These are phyloP conservation scores for Isurus oxyrinchus DNA, from an alignment of 2,113 vertebrate genomes.

Conservation along the genomic window DNA sequence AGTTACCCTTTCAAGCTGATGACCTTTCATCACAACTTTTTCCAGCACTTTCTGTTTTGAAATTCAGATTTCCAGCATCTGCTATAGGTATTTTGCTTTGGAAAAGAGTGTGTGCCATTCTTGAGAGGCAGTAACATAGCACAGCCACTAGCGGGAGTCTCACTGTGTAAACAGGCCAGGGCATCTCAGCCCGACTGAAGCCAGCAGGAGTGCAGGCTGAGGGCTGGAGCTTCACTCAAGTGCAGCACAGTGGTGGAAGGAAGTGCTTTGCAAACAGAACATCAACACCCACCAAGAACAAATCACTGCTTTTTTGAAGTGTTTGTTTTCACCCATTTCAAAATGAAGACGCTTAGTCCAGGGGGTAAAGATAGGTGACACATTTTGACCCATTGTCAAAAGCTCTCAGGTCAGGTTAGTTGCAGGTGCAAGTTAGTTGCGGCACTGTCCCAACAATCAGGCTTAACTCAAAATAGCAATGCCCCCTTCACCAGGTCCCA, in stretches of 20 bases:
- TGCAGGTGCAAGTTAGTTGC: not conserved
- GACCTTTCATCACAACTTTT: not conserved
- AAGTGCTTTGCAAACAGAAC: not conserved
- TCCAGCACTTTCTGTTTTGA: not conserved
- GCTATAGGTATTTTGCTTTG: not conserved
- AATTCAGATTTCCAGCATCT: not conserved
- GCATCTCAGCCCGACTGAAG: not conserved
- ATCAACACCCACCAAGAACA: not conserved
- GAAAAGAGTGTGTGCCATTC: not conserved
- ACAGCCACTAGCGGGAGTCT: not conserved
- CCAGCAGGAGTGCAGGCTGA: not conserved
- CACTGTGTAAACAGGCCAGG: not conserved
- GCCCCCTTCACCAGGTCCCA: not conserved
- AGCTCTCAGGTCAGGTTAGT: not conserved
- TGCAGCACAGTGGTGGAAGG: not conserved
- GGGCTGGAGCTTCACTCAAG: not conserved
- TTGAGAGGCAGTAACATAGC: not conserved
- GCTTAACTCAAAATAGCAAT: not conserved
- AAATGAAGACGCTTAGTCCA: not conserved
- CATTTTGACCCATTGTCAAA: not conserved
- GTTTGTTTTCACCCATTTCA: not conserved
- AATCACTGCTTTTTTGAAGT: not conserved
- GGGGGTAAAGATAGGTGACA: not conserved
- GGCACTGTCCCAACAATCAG: not conserved
- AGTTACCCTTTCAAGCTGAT: not conserved